A percentile compares a stretch with the other conserved stretches of the same genome.
Evolutionary conservation across 2,113 vertebrate genomes (phyloP).

Genomic region (Gymnarchus niloticus): DNA sequence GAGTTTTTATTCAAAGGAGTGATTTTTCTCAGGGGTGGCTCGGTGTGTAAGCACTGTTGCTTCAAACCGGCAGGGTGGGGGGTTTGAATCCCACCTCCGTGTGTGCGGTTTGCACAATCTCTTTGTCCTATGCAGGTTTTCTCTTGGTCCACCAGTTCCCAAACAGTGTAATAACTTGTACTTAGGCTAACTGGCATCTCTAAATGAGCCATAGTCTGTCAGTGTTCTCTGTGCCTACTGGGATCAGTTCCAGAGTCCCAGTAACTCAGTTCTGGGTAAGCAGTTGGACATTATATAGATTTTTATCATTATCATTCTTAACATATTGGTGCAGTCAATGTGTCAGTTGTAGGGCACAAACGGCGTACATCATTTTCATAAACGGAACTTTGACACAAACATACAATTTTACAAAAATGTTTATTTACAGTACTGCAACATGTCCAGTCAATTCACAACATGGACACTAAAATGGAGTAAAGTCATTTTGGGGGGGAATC

Average conservation of each 20-base stretch:
- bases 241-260: neutral
- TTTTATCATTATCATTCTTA: neutral
- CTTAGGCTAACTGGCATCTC: neutral
- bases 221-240: neutral
- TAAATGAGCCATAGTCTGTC: neutral
- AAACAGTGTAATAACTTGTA: neutral
- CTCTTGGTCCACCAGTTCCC: neutral
- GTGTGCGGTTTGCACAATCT: neutral
- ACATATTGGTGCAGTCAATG: neutral
- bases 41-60: neutral
- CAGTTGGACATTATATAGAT: neutral
- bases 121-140: neutral
- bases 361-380: neutral
- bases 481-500: conserved; percentile 33
- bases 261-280: neutral
- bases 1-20: neutral
- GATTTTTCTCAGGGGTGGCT: neutral
- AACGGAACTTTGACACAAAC: neutral
- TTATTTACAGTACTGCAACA: conserved; percentile 63
- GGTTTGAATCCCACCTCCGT: neutral
- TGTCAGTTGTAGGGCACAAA: neutral
- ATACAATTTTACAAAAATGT: conserved; percentile 45
- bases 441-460: conserved; percentile 57
- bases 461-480: conserved; percentile 46
- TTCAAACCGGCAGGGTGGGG: neutral